Evolutionary conservation across 2,888 invertebrate genomes (phyloP), one percentile per base, ranked within the genome.

Genomic region (Drosophila greeni): DNA sequence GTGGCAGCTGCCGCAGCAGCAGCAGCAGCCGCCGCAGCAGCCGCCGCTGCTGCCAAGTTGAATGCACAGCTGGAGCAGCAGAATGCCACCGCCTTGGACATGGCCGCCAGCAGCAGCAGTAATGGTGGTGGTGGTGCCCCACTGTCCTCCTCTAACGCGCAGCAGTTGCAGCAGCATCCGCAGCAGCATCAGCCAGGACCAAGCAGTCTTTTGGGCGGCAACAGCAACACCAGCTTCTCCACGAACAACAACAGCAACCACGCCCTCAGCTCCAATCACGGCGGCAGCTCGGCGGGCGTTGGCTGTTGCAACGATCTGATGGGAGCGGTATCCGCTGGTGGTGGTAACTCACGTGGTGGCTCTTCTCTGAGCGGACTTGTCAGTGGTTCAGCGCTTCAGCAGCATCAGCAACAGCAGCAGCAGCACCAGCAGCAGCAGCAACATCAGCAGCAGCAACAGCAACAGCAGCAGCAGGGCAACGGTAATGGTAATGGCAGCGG

Each of bases 11-110:
- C 78, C 1, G 78, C 74, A 3, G 78, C 67, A 4, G 80, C 74
- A 23, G 79, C 76, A 36, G 82, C 82, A 26, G 84, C 80, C 23
- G 81, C 75, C 5, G 85, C 78, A 23, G 85, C 78, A 18, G 73
- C 72, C n/a, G 75, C 73, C n/a, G 73, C 72, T 20, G 76, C 74
- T 16, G 78, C 71, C 64, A 84, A 78, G 48, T 49, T 86, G 23
- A 86, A 73, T 54, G 75, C 70, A 14, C 84, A 84, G 14, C 45
- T 76, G 47, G 82, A 82, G 59, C 67, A 58, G 47, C 80, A 79
- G 47, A 71, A 45, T 42, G 73, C 61, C 18, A 43, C 70, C 9
- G 73, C 77, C 7, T 18, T 82, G 49, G 81, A 82, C 31, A 74
- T 74, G 75, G 80, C 69, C 8, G 80, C 69, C 9, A 57, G 47